phyloP scores from a whole-genome alignment of 2,797 vertebrate genomes.

The Rhinichthys osculus region DNA sequence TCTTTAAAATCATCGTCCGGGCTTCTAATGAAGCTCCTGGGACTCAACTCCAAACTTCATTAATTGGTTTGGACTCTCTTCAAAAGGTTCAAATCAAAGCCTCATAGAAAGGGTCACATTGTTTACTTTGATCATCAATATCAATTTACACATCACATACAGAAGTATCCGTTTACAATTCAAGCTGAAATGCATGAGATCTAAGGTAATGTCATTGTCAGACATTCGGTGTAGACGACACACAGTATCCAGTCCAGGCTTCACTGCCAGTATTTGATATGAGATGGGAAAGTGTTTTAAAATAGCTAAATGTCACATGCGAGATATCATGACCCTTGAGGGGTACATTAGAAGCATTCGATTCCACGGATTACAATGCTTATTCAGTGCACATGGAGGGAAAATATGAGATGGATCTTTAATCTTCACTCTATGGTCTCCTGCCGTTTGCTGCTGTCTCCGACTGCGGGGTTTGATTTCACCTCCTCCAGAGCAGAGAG shows the following conservation, averaged over 20 bases:
- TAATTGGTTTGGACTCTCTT: slow-evolving; percentile 91
- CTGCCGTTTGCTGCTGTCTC: slow-evolving; percentile 45
- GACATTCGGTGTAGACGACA: slow-evolving; percentile 30
- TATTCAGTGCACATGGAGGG: slow-evolving; percentile 37
- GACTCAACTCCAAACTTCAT: slow-evolving; percentile 85
- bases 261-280: slow-evolving; percentile 43
- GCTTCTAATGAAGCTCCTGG: slow-evolving; percentile 86
- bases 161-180: slow-evolving; percentile 39
- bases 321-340: slow-evolving; percentile 40
- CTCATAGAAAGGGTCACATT: slow-evolving; percentile 69
- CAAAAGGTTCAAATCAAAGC: slow-evolving; percentile 73
- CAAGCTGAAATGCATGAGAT: slow-evolving; percentile 13
- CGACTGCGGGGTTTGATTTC: slow-evolving; percentile 39
- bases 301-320: slow-evolving; percentile 49
- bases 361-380: slow-evolving; percentile 39
- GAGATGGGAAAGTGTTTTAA: slow-evolving; percentile 40
- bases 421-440: slow-evolving; percentile 47
- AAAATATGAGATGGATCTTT: slow-evolving; percentile 52
- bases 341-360: slow-evolving; percentile 22
- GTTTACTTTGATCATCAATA: slow-evolving; percentile 62
- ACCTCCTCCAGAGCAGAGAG: slow-evolving; percentile 47
- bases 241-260: slow-evolving; percentile 20
- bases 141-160: slow-evolving; percentile 50
- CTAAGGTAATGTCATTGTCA: slow-evolving; percentile 42
- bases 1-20: slow-evolving; percentile 31